Evolutionary conservation across 2,113 vertebrate species (phyloP), one percentile per base, ranked within the genome.

Genomic region (Eubucco bourcierii): DNA sequence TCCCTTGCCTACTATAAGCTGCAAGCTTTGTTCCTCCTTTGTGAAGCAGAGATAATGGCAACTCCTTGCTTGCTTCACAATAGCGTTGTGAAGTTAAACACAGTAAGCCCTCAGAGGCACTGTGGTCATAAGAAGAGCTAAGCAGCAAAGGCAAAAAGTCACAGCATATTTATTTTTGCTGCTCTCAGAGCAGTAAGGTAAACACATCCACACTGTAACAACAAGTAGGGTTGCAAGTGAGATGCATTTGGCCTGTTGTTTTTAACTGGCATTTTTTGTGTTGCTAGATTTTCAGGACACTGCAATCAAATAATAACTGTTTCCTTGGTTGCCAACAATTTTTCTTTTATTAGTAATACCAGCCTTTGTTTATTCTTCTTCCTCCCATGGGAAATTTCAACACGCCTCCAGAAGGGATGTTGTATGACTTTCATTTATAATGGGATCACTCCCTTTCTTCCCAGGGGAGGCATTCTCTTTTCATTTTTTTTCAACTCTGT

Each of bases 351-450:
- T 95, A 95, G 77, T 90, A 93, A 96, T 93, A 95, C 86, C 7
- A 2, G 92, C 83, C 77, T 95, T 92, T 95, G 88, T 94, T 96
- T 95, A 95, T 88, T 90, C 88, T 94, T 90, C 83, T 93, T 95
- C 94, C 92, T 96, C 95, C 94, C 95, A 93, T 90, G 96, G 94
- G 96, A 96, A 95, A 95, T 93, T 95, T 96, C 95, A 94, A 93
- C 95, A 95, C 18, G 55, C 72, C 86, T 96, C 83, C 92, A 94
- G 88, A 94, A 94, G 46, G 68, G 80, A 93, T 86, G 77, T 80
- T 41, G 24, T 70, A 92, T 96, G 90, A 96, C 90, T 92, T 84
- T 94, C 80, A 86, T 88, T 95, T 94, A 94, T 88, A 94, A 95
- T 93, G 24, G 83, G 71, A 86, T 84, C 77, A 68, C 90, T 95